These are phyloP conservation scores for Sesia bembeciformis DNA, from an alignment of 2,888 invertebrate genomes.

Conservation along the genomic window DNA sequence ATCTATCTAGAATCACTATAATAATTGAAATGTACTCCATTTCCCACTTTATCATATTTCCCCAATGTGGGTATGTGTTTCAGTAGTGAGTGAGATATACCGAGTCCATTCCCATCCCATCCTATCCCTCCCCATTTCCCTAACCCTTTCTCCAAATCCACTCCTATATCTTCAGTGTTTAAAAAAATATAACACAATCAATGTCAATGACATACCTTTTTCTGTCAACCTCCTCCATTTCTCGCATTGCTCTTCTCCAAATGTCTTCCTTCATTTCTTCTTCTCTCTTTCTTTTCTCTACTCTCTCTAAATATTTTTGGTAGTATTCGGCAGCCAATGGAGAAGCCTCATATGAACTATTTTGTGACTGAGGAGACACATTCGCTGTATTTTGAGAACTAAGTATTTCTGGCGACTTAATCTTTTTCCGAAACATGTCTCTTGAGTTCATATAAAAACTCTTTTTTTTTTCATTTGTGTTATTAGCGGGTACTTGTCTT, in stretches of 20 bases:
- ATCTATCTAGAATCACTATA: no score
- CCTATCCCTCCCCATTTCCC: no score
- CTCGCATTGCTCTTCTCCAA: conserved; percentile 28
- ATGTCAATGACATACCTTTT: conserved; percentile 20
- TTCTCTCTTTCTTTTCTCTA: conserved; percentile 1
- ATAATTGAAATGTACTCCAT: no score
- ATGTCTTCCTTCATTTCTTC: conserved; percentile 19
- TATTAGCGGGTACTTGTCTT: background rate
- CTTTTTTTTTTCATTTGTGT: background rate
- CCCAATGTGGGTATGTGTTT: no score
- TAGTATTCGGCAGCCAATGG: conserved; percentile 30
- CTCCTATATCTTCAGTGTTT: no score
- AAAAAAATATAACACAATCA: no score
- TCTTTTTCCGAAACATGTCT: background rate
- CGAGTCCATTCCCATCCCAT: no score
- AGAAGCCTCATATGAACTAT: conserved; percentile 21
- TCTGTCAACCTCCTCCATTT: conserved; percentile 34
- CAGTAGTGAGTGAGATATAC: no score
- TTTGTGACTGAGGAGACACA: background rate
- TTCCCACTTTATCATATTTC: no score
- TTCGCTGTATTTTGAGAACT: background rate
- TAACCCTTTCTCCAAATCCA: no score
- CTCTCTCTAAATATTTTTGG: conserved; percentile 23
- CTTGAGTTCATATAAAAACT: background rate
- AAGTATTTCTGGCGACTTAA: background rate